Conservation (phyloP, 2,113 vertebrate genomes). For the Bolborhynchus lineola region DNA sequence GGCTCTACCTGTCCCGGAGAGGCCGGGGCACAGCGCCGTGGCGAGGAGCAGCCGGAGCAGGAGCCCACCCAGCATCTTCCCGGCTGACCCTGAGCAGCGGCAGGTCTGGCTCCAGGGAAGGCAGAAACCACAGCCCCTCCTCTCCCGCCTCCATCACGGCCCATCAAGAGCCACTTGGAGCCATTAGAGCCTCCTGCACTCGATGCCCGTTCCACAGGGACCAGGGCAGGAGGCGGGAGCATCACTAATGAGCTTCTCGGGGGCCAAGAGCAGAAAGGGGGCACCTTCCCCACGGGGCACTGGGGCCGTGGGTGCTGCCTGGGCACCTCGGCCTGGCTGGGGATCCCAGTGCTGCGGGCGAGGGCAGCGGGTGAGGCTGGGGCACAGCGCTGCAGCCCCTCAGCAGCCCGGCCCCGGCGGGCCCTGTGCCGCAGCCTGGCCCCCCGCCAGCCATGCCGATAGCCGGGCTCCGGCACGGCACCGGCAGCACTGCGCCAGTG, state of each 20-base stretch:
- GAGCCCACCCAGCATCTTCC: slow-evolving; percentile 30
- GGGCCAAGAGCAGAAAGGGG: background rate
- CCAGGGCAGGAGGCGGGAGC: background rate
- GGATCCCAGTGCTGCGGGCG: fast-evolving
- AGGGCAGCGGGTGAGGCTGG: background rate
- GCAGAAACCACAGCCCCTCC: slow-evolving; percentile 57
- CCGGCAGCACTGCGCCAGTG: fast-evolving
- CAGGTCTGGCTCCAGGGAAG: background rate
- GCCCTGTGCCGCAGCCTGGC: background rate
- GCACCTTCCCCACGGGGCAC: background rate
- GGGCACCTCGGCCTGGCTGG: background rate
- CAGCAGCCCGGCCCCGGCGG: fast-evolving
- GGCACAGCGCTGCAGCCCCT: background rate
- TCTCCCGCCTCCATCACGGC: slow-evolving; percentile 30
- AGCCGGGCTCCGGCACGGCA: background rate
- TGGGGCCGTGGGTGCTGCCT: fast-evolving
- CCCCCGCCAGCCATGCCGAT: background rate
- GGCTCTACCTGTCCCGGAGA: slow-evolving; percentile 29
- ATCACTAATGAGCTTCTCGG: background rate
- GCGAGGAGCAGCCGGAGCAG: background rate
- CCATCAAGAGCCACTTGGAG: slow-evolving; percentile 3
- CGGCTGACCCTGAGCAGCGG: background rate
- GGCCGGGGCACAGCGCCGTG: background rate
- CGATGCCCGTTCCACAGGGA: slow-evolving; percentile 11
- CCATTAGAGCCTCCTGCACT: slow-evolving; percentile 61